phyloP scores from a whole-genome alignment of 2,113 vertebrate species.

The Cichladusa arquata region DNA sequence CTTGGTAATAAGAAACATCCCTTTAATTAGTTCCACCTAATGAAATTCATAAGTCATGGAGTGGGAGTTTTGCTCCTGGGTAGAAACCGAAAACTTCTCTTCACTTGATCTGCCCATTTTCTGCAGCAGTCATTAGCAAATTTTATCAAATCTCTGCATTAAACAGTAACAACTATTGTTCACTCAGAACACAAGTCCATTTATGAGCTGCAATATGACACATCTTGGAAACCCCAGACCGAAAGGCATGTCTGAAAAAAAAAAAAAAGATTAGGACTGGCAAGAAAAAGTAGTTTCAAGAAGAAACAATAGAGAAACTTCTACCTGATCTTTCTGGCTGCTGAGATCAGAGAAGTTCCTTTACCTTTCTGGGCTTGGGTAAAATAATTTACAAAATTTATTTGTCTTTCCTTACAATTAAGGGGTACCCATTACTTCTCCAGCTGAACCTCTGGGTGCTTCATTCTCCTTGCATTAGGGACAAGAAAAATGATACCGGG shows the following conservation, averaged over 20 bases:
- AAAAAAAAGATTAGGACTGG: background rate
- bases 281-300: conserved; percentile 28
- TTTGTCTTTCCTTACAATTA: background rate
- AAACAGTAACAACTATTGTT: conserved; percentile 66
- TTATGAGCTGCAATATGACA: conserved; percentile 61
- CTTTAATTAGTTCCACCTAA: conserved; percentile 67
- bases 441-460: background rate
- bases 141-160: conserved; percentile 55
- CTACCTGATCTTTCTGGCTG: background rate
- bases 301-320: conserved; percentile 14
- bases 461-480: background rate
- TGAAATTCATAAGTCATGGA: conserved; percentile 59
- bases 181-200: conserved; percentile 53
- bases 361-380: background rate
- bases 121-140: conserved; percentile 45
- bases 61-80: conserved; percentile 55
- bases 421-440: background rate
- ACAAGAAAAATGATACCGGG: background rate
- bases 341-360: background rate
- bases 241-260: conserved; percentile 27
- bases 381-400: background rate
- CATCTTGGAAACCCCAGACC: conserved; percentile 39
- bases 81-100: conserved; percentile 43
- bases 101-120: conserved; percentile 42
- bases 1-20: conserved; percentile 28